These are phyloP conservation scores for Patella vulgata DNA, from an alignment of 1,140 invertebrate genomes.

Conservation along the genomic window DNA sequence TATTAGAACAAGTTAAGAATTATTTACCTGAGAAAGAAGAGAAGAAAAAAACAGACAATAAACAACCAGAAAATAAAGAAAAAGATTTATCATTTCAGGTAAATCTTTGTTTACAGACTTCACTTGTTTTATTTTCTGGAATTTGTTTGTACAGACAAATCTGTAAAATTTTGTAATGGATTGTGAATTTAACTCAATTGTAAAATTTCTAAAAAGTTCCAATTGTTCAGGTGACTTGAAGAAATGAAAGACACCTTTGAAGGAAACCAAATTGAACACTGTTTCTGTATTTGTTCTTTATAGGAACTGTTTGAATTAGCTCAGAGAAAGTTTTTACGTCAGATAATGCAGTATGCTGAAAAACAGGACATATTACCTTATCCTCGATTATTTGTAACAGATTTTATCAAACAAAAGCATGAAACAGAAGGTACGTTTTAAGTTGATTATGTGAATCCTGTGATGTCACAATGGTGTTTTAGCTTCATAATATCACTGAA, in stretches of 20 bases:
- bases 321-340: slow-evolving; percentile 60
- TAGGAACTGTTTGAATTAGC: slow-evolving; percentile 62
- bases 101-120: neutral
- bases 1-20: slow-evolving; percentile 33
- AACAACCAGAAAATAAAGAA: slow-evolving; percentile 29
- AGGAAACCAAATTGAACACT: no score
- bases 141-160: neutral
- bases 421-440: slow-evolving; percentile 4
- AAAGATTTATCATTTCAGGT: slow-evolving; percentile 48
- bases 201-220: no score
- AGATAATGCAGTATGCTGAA: slow-evolving; percentile 48
- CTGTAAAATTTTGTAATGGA: neutral
- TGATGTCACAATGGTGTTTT: no score
- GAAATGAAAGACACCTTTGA: no score
- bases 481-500: no score
- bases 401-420: slow-evolving; percentile 31
- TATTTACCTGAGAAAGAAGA: slow-evolving; percentile 18
- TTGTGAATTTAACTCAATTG: neutral
- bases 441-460: no score
- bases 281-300: slow-evolving; percentile 2
- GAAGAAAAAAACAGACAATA: slow-evolving; percentile 31
- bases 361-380: slow-evolving; percentile 42
- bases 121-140: neutral
- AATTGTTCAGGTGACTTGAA: no score
- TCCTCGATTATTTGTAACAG: slow-evolving; percentile 50